Conservation (phyloP, 2,113 vertebrate genomes). For the Limanda limanda region DNA sequence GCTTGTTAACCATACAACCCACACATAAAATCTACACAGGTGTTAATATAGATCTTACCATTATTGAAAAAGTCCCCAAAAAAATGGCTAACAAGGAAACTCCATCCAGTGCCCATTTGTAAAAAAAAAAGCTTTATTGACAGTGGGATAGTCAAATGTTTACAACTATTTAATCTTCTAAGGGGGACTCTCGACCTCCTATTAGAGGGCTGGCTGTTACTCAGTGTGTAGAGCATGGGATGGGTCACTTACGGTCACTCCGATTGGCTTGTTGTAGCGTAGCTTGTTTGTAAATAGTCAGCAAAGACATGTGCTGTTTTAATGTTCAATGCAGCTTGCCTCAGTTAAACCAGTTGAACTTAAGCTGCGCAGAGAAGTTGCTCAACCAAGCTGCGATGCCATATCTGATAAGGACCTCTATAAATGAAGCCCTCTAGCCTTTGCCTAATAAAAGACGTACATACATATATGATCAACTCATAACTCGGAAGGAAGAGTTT, state of each 20-base stretch:
- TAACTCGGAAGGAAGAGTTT: too few species aligned
- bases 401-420: neutral
- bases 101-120: too few species aligned
- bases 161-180: neutral
- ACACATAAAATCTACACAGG: neutral
- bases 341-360: neutral
- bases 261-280: neutral
- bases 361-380: neutral
- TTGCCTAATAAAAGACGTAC: too few species aligned
- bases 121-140: neutral
- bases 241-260: neutral
- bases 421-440: neutral
- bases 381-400: neutral
- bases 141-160: neutral
- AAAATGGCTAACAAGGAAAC: too few species aligned
- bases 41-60: too few species aligned
- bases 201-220: neutral
- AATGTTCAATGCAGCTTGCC: too few species aligned
- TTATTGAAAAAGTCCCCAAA: too few species aligned
- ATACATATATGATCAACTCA: too few species aligned
- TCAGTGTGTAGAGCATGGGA: neutral
- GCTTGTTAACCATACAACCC: neutral
- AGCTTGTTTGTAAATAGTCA: neutral
- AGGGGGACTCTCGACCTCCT: neutral
- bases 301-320: neutral